Base-by-base conservation (phyloP, 2,113 vertebrate genomes). In the Dascyllus trimaculatus region DNA sequence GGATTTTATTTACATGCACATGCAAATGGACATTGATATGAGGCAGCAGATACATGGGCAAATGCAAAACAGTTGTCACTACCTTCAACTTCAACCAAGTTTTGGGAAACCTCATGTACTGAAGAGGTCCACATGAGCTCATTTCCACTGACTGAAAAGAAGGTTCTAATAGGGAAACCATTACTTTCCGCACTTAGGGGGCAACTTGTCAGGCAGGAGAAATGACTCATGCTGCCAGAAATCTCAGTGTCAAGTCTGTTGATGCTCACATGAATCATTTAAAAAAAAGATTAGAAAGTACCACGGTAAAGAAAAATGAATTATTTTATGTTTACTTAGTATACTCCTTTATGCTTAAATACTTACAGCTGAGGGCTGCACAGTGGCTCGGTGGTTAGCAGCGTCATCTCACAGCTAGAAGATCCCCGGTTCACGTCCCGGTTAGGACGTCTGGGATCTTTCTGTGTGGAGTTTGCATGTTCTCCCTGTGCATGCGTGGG, bases 351-450 rank as follows among this genome's bases (percentile, higher is more conserved):
- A n/a, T 43, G 0, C 3, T 54, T 14, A 52, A 8, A 24, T 48
- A 76, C 86, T 87, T 60, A 88, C 85, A 85, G 59, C 9, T 85
- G 21, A 92, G n/a, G n/a, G n/a, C n/a, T n/a, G n/a, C n/a, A n/a
- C n/a, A n/a, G n/a, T n/a, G n/a, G n/a, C n/a, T n/a, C n/a, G n/a
- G n/a, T n/a, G n/a, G n/a, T n/a, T n/a, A n/a, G n/a, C n/a, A n/a
- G n/a, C n/a, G n/a, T n/a, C n/a, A n/a, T n/a, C n/a, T n/a, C n/a
- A n/a, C n/a, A n/a, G n/a, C n/a, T n/a, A n/a, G n/a, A n/a, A n/a
- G n/a, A n/a, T n/a, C n/a, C n/a, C n/a, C n/a, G n/a, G n/a, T n/a
- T n/a, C n/a, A n/a, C n/a, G n/a, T n/a, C n/a, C n/a, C n/a, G n/a
- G n/a, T n/a, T n/a, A n/a, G n/a, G n/a, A n/a, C n/a, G n/a, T n/a